Percentiles rank a stretch among this genome's conserved stretches.
phyloP scores from a whole-genome alignment of 2,113 vertebrate genomes.

The Dipodomys merriami region DNA sequence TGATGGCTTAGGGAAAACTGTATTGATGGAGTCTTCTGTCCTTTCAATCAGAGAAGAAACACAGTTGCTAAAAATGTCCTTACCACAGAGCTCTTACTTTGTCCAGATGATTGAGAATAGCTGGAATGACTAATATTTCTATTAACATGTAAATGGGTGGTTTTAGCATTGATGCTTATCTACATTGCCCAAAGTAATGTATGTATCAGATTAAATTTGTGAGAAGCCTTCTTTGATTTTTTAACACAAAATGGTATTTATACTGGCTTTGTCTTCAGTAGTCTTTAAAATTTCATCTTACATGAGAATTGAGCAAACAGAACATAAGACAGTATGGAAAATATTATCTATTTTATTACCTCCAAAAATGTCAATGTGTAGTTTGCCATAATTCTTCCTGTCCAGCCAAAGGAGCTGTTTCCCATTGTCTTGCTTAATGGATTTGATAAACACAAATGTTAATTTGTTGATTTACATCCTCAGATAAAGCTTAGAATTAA shows the following conservation, averaged over 20 bases:
- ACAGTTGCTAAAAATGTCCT: neutral
- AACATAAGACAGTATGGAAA: neutral
- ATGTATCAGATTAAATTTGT: neutral
- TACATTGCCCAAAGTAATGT: neutral
- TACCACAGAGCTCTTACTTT: neutral
- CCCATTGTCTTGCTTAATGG: neutral
- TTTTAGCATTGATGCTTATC: neutral
- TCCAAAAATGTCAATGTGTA: neutral
- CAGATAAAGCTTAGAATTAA: conserved; percentile 31
- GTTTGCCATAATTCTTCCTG: neutral
- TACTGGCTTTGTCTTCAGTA: neutral
- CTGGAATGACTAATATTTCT: neutral
- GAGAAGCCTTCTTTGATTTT: neutral
- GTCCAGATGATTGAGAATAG: neutral
- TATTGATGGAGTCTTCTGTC: neutral
- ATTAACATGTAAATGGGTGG: neutral
- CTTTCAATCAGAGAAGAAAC: neutral
- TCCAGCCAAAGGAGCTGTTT: neutral
- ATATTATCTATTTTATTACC: neutral
- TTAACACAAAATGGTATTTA: neutral
- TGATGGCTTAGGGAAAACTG: neutral
- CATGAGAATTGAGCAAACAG: neutral
- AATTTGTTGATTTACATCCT: neutral
- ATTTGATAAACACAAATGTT: conserved; percentile 33
- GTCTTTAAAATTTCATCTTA: neutral